Evolutionary conservation across 2,888 invertebrate species (phyloP), one percentile per base, ranked within the genome.

Genomic region (Chloroclysta siterata): DNA sequence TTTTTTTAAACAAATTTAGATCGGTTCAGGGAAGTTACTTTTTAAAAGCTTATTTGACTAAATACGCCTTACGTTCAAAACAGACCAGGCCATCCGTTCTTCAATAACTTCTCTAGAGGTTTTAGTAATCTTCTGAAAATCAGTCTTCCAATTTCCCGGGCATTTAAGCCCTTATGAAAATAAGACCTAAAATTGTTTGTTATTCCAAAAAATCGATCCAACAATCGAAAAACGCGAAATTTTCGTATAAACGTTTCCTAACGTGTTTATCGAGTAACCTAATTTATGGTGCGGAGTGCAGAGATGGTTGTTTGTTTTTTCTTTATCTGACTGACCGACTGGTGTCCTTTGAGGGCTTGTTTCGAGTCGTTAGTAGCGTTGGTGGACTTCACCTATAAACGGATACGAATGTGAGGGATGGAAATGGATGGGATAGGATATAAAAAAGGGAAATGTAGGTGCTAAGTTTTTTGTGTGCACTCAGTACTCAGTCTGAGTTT

Each of bases 321-420:
- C 86, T 89, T 91, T 66, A 89, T 72, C 69, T 94, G 86, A 85
- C 88, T 83, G 88, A 89, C 82, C 29, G 89, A 87, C 67, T 85
- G 85, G 73, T 85, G 87, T 5, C 80, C 83, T 72, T 87, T 89
- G 62, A 87, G 79, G 5, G 82, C 74, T 64, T 84, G 88, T 78
- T 85, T 92, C 53, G 80, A 77, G 47, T 77, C 88, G 82, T 93
- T 90, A 52, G 93, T 93, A 22, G 95, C 95, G 59, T 95, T 74
- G 67, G 81, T 77, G 2, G 87, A 84, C 72, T 88, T 89, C 71
- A 87, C 88, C 89, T 88, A 77, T n/a, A 72, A 71, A 70, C 44
- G 76, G 69, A 69, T 70, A 69, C 36, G 63, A 5, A 41, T 53
- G 52, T 70, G 62, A 62, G 63, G 54, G 68, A 56, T 15, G 33